Base-by-base conservation (phyloP, 2,113 vertebrate genomes). In the Oplegnathus fasciatus region DNA sequence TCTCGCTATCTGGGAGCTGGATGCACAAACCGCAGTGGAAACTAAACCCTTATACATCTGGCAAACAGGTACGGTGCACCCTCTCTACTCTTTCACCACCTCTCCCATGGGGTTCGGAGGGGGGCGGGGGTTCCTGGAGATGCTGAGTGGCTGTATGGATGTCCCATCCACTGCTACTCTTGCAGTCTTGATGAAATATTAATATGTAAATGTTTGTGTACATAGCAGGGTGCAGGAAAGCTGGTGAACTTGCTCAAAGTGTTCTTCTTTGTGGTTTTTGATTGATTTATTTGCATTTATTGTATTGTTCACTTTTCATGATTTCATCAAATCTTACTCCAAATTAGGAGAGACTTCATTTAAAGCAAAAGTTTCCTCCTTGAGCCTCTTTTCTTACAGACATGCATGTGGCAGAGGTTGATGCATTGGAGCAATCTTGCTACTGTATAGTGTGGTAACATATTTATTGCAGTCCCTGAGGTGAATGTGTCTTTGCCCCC, bases 11-110 rank as follows among this genome's bases (percentile, higher is more conserved):
- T 85, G 88, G 93, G 91, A 89, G 66, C 75, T 93, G 65, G 86
- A 88, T 75, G 89, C 92, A n/a, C 93, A 95, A 88, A 91, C 93
- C 2, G 87, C 90, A 79, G 78, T 74, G 89, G 94, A 88, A 89
- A 86, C 88, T 80, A 94, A 92, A 89, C 87, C 95, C n/a, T 15
- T 86, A 9, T 96, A 96, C 91, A 85, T 96, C 91, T 96, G 96
- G 96, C 92, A 95, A 85, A 95, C 95, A 95, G 95, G 96, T 96
- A 96, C 0, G 75, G 42, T 73, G 17, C 58, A 54, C 10, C 75
- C 34, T 57, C 32, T 67, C 26, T 86, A 13, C 82, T 89, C 57
- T n/a, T 37, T 71, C 64, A 46, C 32, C 24, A 48, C 68, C 64
- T 30, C 24, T 42, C 13, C 6, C 7, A 9, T 15, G 11, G 18